Evolutionary conservation across 2,113 vertebrate genomes (phyloP), one percentile per base, ranked within the genome.

Genomic region (Eurypyga helias): DNA sequence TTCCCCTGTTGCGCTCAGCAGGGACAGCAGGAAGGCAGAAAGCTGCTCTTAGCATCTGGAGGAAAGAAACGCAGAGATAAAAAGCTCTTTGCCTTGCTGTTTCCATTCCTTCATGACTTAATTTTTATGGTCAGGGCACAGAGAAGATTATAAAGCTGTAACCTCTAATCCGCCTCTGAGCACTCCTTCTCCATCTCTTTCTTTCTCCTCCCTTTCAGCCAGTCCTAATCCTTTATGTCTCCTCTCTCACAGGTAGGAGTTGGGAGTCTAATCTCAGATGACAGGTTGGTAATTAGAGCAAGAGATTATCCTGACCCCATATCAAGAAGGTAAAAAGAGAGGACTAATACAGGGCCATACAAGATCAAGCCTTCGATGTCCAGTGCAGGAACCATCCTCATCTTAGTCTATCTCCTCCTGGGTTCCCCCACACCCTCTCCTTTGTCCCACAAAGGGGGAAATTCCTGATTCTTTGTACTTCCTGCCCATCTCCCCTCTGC

Each of bases 211-310:
- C 88, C 81, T 96, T 95, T 94, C 92, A 94, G 69, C n/a, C 75
- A 84, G 36, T 87, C 79, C 80, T 96, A 95, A 96, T 97, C 96
- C 95, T 96, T 83, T 62, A 60, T 94, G 96, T 95, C 92, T 94
- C 79, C 34, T 87, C 72, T 92, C 94, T 83, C 91, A 89, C 83
- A 96, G 96, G 95, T 66, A 96, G 87, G 66, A 95, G 73, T 4
- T 95, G 87, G 87, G 70, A 96, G 66, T 82, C 78, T 97, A 91
- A 97, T 97, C 94, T 95, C 73, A 91, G 71, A 91, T 0, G 87
- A 96, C 95, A 95, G 89, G 73, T 87, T 85, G 83, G 90, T 95
- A 97, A 97, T 97, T 94, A 97, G 91, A 97, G 94, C 87, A 95
- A 95, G 84, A 96, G 97, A 97, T 96, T 97, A 97, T 93, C 89